phyloP scores from a whole-genome alignment of 2,888 invertebrate species.

The Morpho deidamia region DNA sequence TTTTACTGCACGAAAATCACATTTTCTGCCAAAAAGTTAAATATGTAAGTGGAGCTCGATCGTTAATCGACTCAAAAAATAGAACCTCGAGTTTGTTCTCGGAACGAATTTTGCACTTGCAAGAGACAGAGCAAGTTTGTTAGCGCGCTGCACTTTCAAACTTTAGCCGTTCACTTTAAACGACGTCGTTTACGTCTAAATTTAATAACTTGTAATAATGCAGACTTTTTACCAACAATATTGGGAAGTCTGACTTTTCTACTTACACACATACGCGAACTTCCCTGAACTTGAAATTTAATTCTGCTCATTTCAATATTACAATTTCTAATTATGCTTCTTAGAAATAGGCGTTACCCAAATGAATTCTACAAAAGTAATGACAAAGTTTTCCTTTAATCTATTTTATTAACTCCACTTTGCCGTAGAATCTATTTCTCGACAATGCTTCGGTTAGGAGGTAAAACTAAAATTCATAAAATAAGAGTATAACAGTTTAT shows the following conservation, averaged over 20 bases:
- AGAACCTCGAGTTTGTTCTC: slow-evolving; percentile 15
- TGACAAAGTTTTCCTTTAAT: no score
- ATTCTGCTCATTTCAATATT: no score
- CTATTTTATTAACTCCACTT: no score
- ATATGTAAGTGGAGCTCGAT: background rate
- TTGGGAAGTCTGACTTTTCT: background rate
- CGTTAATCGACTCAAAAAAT: slow-evolving; percentile 4
- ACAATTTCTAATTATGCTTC: no score
- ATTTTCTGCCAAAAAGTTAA: background rate
- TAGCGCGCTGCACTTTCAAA: slow-evolving; percentile 23
- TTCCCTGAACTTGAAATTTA: no score
- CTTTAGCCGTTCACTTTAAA: slow-evolving; percentile 22
- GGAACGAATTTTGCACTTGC: slow-evolving; percentile 24
- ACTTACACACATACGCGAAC: background rate
- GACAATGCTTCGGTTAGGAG: no score
- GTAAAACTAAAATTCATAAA: no score
- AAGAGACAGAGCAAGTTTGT: slow-evolving; percentile 26
- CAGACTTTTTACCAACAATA: slow-evolving; percentile 10
- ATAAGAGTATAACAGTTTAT: no score
- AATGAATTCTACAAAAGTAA: no score
- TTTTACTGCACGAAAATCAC: background rate
- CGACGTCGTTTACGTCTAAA: slow-evolving; percentile 20
- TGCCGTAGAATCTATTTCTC: no score
- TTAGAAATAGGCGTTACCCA: no score
- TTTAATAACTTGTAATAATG: slow-evolving; percentile 24